These are phyloP conservation scores for Alethe castanea DNA, from an alignment of 2,113 vertebrate genomes.

Conservation along the genomic window DNA sequence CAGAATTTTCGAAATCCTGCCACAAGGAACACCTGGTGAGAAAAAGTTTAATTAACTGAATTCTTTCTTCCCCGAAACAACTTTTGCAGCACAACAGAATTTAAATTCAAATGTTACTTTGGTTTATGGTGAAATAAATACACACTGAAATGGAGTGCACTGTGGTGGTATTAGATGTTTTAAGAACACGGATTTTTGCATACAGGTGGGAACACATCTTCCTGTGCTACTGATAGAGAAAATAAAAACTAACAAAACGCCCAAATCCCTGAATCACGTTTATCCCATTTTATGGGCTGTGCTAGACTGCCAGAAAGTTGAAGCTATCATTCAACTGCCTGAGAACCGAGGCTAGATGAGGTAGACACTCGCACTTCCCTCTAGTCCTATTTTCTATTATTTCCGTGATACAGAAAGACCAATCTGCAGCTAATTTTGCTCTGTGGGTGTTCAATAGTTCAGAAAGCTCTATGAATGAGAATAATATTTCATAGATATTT, in stretches of 20 bases:
- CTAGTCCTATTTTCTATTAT: conserved; percentile 44
- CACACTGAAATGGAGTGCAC: not conserved
- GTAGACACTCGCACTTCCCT: not conserved
- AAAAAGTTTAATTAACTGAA: not conserved
- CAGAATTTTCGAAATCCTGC: not conserved
- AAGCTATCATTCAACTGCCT: not conserved
- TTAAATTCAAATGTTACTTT: not conserved
- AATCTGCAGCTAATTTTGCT: conserved; percentile 45
- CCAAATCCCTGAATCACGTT: rapidly evolving
- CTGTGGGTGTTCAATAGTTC: conserved; percentile 33
- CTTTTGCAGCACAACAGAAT: not conserved
- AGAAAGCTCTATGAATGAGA: conserved; percentile 48
- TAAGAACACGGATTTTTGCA: not conserved
- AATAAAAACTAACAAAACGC: not conserved
- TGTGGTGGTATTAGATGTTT: not conserved
- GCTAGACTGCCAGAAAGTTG: not conserved
- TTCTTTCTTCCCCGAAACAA: not conserved
- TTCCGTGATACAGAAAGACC: conserved; percentile 4
- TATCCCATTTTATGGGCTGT: not conserved
- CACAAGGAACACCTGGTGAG: not conserved
- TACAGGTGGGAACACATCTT: not conserved
- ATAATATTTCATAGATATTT: conserved; percentile 40
- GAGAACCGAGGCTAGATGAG: not conserved
- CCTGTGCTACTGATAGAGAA: not conserved
- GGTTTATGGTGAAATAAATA: not conserved